Base-by-base conservation (phyloP, 2,113 vertebrate species). In the Paramormyrops kingsleyae region DNA sequence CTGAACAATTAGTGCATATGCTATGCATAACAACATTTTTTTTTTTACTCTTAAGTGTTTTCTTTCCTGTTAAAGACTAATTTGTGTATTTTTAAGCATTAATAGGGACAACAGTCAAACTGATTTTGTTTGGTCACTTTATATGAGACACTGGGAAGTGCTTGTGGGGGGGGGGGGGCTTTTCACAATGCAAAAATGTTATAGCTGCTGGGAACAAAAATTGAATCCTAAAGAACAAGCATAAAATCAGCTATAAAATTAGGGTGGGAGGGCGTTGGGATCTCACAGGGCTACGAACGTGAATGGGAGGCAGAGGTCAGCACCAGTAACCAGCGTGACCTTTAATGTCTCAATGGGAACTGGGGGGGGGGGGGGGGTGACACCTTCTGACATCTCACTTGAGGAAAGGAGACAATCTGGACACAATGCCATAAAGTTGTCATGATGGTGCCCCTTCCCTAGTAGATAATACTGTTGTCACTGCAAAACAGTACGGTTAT, bases 381-480 rank as follows among this genome's bases (percentile, higher is more conserved):
- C 62, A 70, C 10, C 62, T 70, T 27, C 93, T 96, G 94, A 96
- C 95, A 93, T 96, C 95, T 96, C 95, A 95, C 95, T 96, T 95
- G 95, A 94, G 90, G 87, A 89, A 92, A 77, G 89, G 92, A 92
- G 93, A 95, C 90, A 90, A 86, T 84, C 4, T 50, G 44, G 46
- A 83, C 86, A 87, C 27, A 70, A 70, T 31, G 62, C 62, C 62
- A 31, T 70, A 88, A 50, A 49, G 50, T 59, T 2, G 47, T 49
- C 83, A n/a, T 86, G 42, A 86, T n/a, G 44, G 47, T 13, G 19
- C 24, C 35, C 70, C n/a, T 24, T 47, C 19, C 42, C n/a, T 49
- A n/a, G 24, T 13, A 24, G 83, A 50, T 47, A n/a, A 27, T 47
- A n/a, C 42, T 27, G 46, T 13, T 49, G n/a, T 4, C 24, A 13